Conservation (phyloP, 1,140 invertebrate genomes). For the Drosophila malerkotliana region DNA sequence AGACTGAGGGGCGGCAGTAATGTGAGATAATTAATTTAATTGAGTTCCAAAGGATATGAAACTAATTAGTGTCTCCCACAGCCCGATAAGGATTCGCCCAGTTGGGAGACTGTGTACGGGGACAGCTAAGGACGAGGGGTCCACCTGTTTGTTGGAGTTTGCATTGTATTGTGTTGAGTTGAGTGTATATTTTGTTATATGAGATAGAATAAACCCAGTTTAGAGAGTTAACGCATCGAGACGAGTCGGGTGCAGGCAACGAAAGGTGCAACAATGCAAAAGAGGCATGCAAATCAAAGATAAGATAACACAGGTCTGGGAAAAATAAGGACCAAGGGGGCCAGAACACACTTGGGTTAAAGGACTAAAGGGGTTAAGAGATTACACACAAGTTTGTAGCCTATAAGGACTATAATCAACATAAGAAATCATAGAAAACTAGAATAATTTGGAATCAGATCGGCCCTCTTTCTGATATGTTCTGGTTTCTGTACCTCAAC, state of each 20-base stretch:
- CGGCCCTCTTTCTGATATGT: background rate
- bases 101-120: slow-evolving; percentile 60
- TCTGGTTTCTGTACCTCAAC: background rate
- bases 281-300: slow-evolving; percentile 32
- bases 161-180: slow-evolving; percentile 2
- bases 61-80: background rate
- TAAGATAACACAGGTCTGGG: slow-evolving; percentile 9
- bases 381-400: no score
- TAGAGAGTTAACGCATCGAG: background rate
- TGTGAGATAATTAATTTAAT: slow-evolving; percentile 10
- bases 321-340: background rate
- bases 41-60: background rate
- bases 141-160: background rate
- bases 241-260: slow-evolving; percentile 16
- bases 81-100: slow-evolving; percentile 17
- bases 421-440: no score
- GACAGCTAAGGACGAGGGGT: slow-evolving; percentile 30
- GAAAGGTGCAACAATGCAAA: slow-evolving; percentile 38
- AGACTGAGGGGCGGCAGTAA: slow-evolving; percentile 3
- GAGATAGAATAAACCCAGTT: slow-evolving; percentile 15
- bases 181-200: slow-evolving; percentile 31
- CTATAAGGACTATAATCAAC: no score
- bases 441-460: no score
- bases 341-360: background rate
- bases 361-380: background rate